phyloP scores from a whole-genome alignment of 2,888 invertebrate species.

The Trachelus troglodyta region DNA sequence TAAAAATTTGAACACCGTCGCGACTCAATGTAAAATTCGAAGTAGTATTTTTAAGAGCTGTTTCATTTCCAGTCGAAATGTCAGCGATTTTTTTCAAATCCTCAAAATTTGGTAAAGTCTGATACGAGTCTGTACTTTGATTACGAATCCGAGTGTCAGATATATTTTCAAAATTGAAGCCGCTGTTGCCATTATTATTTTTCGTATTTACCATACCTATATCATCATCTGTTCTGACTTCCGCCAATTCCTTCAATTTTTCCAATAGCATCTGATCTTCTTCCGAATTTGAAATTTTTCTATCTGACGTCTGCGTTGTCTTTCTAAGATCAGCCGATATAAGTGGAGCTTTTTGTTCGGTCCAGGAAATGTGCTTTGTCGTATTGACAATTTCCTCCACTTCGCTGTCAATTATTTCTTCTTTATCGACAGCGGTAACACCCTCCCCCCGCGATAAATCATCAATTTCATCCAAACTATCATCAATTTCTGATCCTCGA shows the following conservation, averaged over 20 bases:
- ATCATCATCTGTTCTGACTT: constrained; percentile 45
- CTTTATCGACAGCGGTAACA: background rate
- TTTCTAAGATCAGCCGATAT: constrained; percentile 23
- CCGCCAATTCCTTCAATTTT: constrained; percentile 50
- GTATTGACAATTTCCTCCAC: background rate
- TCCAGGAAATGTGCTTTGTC: constrained; percentile 17
- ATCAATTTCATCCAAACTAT: background rate
- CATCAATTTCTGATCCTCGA: background rate
- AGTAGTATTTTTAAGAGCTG: constrained; percentile 33
- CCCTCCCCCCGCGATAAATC: background rate
- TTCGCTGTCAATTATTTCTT: background rate
- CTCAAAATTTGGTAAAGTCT: constrained; percentile 41
- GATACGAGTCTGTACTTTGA: background rate
- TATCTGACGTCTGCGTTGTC: constrained; percentile 44
- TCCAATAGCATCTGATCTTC: constrained; percentile 47
- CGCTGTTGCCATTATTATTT: background rate
- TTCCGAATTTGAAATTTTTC: constrained; percentile 48
- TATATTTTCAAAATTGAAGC: background rate
- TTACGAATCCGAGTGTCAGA: background rate
- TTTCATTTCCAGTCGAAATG: constrained; percentile 47
- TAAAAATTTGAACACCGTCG: constrained; percentile 75
- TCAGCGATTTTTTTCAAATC: constrained; percentile 56
- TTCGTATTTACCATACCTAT: constrained; percentile 19
- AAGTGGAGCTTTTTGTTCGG: constrained; percentile 21
- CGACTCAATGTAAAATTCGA: constrained; percentile 72